Base-by-base conservation (phyloP, 2,888 invertebrate genomes). In the Rosalia funebris region DNA sequence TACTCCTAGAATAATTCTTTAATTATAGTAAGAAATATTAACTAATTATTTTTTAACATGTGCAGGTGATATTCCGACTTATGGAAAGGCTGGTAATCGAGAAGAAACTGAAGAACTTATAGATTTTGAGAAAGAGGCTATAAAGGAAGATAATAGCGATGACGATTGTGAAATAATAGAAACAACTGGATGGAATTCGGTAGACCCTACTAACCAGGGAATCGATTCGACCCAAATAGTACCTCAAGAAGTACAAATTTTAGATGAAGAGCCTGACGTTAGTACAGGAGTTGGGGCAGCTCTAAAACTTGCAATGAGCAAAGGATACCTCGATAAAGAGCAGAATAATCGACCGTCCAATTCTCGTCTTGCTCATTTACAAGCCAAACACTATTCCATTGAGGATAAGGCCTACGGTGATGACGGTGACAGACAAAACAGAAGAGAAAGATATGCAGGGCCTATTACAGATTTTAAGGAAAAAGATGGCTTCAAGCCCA, bases 181-280 rank as follows among this genome's bases (percentile, higher is more conserved):
- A 56, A 62, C 73, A 37, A 75, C 77, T 75, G 88, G 88, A 68
- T 89, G 90, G 79, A 83, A 83, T 60, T 80, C 83, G 7, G 83
- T 85, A 15, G 85, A 84, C 68, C 77, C 80, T 1, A 80, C 80
- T 50, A 80, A 76, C 31, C 66, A 69, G 19, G 70, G 68, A 82
- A 74, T 68, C 84, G 82, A 80, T 85, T 65, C 63, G 32, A 62
- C 61, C 1, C 62, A 70, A 57, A 65, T 80, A 72, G 83, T 85
- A 44, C 81, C 84, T 3, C 81, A 84, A 62, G 88, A 87, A 75
- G 85, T 85, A 12, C 88, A 89, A 64, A 91, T 92, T 68, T 83
- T 98, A 71, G 96, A 95, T 76, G 95, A 95, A 68, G 98, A 98
- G 83, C 97, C 97, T 1, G 90, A 93, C 75, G 89, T 96, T 47